Percentiles rank a stretch among this genome's conserved stretches.
Evolutionary conservation across 2,113 vertebrate species (phyloP).

Genomic region (Mystacornis crossleyi): DNA sequence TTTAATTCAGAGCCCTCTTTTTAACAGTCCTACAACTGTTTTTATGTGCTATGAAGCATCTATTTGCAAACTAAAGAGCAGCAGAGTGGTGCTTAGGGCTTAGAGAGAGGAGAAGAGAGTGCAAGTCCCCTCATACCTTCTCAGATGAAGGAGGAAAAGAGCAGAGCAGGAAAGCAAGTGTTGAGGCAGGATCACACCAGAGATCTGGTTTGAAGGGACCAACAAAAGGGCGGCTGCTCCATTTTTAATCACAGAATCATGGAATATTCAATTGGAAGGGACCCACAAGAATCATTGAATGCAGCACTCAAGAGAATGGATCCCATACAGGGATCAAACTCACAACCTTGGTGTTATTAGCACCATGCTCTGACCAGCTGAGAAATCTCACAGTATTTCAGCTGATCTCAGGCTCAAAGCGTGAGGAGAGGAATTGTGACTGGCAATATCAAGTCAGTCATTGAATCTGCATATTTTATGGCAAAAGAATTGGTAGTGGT

Average conservation of each 20-base stretch:
- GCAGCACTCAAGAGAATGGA: background rate
- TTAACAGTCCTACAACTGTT: background rate
- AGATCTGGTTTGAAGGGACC: background rate
- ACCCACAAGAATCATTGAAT: background rate
- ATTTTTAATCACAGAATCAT: background rate
- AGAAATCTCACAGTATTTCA: background rate
- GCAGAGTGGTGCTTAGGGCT: background rate
- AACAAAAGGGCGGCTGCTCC: background rate
- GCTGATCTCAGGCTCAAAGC: fast-evolving
- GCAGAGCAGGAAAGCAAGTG: background rate
- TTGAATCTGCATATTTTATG: background rate
- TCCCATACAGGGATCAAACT: too few species aligned
- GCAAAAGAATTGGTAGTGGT: background rate
- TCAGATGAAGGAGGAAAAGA: background rate
- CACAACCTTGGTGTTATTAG: background rate
- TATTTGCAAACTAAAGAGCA: background rate
- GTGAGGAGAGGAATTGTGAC: background rate
- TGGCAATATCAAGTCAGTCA: background rate
- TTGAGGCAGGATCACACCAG: background rate
- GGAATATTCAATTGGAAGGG: background rate
- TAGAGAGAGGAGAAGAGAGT: background rate
- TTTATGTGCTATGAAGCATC: background rate
- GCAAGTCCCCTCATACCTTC: background rate
- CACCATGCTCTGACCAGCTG: fast-evolving
- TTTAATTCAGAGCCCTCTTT: background rate